Evolutionary conservation across 2,888 invertebrate species (phyloP).

Genomic region (Hemithea aestivaria): DNA sequence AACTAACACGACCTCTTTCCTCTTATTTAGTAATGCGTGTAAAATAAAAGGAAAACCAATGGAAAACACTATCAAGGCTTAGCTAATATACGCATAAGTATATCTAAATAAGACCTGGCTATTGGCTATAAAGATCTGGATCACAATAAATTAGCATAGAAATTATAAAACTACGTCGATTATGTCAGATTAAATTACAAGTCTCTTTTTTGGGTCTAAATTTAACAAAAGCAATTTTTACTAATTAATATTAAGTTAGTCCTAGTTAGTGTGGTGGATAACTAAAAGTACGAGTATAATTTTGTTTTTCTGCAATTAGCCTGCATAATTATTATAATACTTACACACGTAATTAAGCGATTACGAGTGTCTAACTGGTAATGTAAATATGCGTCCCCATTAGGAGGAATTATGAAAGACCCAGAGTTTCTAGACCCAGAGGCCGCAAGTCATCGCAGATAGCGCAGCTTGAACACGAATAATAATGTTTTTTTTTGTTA

Average conservation of each 20-base stretch:
- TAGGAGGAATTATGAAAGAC: conserved; percentile 12
- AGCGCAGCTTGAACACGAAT: conserved; percentile 24
- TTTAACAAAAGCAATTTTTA: no score
- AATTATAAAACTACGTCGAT: no score
- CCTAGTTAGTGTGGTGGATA: no score
- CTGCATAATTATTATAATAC: conserved; percentile 7
- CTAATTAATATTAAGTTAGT: no score
- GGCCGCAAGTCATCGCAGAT: conserved; percentile 26
- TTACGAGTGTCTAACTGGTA: conserved; percentile 5
- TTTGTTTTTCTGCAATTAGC: not conserved
- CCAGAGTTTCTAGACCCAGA: conserved; percentile 20
- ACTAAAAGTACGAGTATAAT: no score
- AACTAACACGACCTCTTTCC: conserved; percentile 16
- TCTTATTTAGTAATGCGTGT: conserved; percentile 10
- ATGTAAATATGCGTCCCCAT: conserved; percentile 13
- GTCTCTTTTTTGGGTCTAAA: no score
- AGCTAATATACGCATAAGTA: not conserved
- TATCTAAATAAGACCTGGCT: no score
- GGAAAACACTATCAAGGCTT: conserved; percentile 3
- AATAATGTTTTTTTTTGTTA: conserved; percentile 37
- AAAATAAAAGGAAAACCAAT: conserved; percentile 9
- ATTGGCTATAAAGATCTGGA: no score
- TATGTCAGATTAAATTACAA: no score
- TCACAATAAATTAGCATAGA: no score
- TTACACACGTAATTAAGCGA: conserved; percentile 6